Percentiles rank a stretch among this genome's conserved stretches.
Evolutionary conservation across 2,888 invertebrate species (phyloP).

Genomic region (Eupithecia vulgata): DNA sequence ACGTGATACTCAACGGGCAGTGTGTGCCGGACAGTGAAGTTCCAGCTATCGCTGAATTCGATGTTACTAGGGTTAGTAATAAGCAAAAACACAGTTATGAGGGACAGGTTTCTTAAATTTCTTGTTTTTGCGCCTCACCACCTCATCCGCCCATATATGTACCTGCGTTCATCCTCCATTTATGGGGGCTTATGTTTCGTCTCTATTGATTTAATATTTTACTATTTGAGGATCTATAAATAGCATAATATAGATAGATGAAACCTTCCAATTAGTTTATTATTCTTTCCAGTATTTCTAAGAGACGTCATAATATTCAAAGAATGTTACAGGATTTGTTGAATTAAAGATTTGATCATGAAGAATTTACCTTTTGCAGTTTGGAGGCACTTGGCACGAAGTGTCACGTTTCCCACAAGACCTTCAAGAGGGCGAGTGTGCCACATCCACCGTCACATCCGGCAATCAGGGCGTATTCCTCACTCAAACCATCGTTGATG

Average conservation of each 20-base stretch:
- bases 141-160: no score
- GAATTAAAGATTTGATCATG: neutral
- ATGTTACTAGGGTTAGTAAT: constrained; percentile 55
- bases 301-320: neutral
- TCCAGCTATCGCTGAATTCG: constrained; percentile 55
- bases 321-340: neutral
- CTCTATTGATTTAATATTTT: neutral
- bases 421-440: constrained; percentile 66
- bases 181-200: neutral
- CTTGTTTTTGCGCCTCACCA: no score
- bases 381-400: constrained; percentile 72
- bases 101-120: neutral
- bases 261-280: neutral
- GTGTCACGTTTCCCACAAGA: constrained; percentile 69
- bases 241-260: no score
- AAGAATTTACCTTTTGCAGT: constrained; percentile 52
- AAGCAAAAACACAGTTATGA: neutral
- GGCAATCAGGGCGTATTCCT: constrained; percentile 48
- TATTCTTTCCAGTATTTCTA: neutral
- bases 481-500: constrained; percentile 55
- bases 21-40: constrained; percentile 57
- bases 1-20: constrained; percentile 63
- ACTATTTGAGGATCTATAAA: neutral
- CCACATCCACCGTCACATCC: constrained; percentile 45
- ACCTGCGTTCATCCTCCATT: neutral